Evolutionary conservation across 2,888 invertebrate genomes (phyloP), one percentile per base, ranked within the genome.

Genomic region (Oscheius sp.): DNA sequence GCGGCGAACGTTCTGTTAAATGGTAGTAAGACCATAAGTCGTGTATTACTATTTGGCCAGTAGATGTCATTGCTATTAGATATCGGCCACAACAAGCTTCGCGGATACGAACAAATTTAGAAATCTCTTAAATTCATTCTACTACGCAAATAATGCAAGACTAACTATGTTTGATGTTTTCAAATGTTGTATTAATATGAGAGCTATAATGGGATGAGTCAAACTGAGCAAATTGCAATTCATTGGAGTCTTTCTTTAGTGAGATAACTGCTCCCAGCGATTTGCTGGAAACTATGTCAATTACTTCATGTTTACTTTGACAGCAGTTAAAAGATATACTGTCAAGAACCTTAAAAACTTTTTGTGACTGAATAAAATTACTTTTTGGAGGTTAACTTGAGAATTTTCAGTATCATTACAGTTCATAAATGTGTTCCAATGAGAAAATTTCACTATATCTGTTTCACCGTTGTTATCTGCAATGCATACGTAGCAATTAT

Each of bases 11-110:
- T 4, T 39, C n/a, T 4, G 57, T 31, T 17, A 55, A 5, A 55
- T 37, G 39, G 29, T n/a, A 61, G 15, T 50, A 37, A 12, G 58
- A 48, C 58, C 48, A 63, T 25, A 64, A 20, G 17, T 69, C 69
- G 34, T 42, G 53, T 17, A 69, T 33, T 25, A 64, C 37, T 27
- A 64, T 20, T 15, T 53, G 20, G 3, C 69, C 69, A 37, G 6
- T 12, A 5, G 39, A n/a, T 2, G 64, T 64, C n/a, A 69, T n/a
- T 20, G 29, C 52, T n/a, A 69, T 45, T 4, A 69, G 31, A 29
- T 64, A 69, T 29, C 64, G 69, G 1, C 69, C 69, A 52, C 27
- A 27, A 17, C 61, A 61, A 29, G 31, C 61, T 45, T 61, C 61
- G 6, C 61, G 25, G 6, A 61, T 61, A 29, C 61, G 42, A 29